Evolutionary conservation across 2,797 vertebrate species (phyloP), one percentile per base, ranked within the genome.

Genomic region (Argentina silus): DNA sequence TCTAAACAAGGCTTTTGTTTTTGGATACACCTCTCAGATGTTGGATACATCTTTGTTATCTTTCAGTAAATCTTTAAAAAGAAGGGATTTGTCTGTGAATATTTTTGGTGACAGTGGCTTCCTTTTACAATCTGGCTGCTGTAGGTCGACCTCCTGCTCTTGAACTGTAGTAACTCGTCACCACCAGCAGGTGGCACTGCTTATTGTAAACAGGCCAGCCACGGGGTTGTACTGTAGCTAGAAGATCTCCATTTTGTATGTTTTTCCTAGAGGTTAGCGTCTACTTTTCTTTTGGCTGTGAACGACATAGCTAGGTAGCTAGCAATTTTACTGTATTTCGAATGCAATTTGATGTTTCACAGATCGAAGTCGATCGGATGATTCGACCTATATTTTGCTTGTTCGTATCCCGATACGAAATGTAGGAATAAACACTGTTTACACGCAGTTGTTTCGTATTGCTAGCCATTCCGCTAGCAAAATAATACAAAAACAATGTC

Each of bases 201-300:
- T 3, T 1, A 71, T 77, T 75, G 86, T 85, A 85, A 88, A 86
- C 86, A 87, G 81, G 27, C 67, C 80, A 64, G 48, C 67, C 81
- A 66, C 44, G 76, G 85, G 73, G 79, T 74, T 71, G 15, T 67
- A 80, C 69, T 86, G 83, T 62, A 15, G 36, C 77, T 72, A 70
- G 44, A n/a, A 69, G 86, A 89, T 93, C 94, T 94, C 94, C 94
- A 95, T 95, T 95, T 95, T 95, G 94, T 92, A 89, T 93, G 91
- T 93, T 95, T 93, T 94, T 90, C 90, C 89, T 90, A 83, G 85
- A 91, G 90, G 92, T 93, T 90, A 93, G 91, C 90, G 82, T 88
- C 83, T 90, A 89, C 89, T 92, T 92, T 89, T 75, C 76, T 83
- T 61, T 81, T 77, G 56, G 62, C 44, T 83, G 45, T 69, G 56